Evolutionary conservation across 2,888 invertebrate species (phyloP), one percentile per base, ranked within the genome.

Genomic region (Lasioglossum pauxillum): DNA sequence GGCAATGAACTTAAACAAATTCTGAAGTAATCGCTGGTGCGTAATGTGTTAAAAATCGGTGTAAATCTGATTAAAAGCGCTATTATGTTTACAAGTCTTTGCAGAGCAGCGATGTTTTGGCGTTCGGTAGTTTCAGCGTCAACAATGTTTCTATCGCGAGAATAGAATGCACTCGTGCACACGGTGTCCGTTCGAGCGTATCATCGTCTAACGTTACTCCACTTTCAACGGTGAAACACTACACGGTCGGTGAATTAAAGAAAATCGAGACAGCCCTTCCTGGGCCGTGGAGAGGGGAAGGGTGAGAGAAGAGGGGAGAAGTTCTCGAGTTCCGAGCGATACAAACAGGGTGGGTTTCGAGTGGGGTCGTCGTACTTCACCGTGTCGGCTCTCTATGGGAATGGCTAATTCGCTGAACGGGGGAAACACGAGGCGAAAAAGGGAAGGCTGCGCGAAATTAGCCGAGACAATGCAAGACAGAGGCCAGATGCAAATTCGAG

Each of bases 401-500:
- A 93, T 93, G 92, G 93, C 91, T 92, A 92, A 93, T 93, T 93
- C 88, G 71, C 80, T 72, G 81, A 83, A 83, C 85, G 81, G 87
- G 90, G 90, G 85, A 87, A 90, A 90, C 79, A 78, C 87, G 90
- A 91, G 78, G 80, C 82, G 83, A 77, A 44, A 69, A 75, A 83
- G 82, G 38, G 75, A 78, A 92, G 91, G 92, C 90, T 87, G 64
- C 83, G 88, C 86, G 87, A 94, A 95, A 95, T 95, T 95, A 95
- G 95, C 95, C 94, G 91, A 95, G 92, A 95, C 95, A 95, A 95
- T 92, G 89, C 87, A 79, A 88, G 92, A 93, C 89, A 91, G 90
- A 53, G 85, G 91, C 90, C 95, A 95, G 95, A 95, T 95, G 95
- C 94, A 95, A 95, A 95, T 95, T 91, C 89, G 85, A 89, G 88